Evolutionary conservation across 2,888 invertebrate genomes (phyloP), one percentile per base, ranked within the genome.

Genomic region (Metopia argyrocephala): DNA sequence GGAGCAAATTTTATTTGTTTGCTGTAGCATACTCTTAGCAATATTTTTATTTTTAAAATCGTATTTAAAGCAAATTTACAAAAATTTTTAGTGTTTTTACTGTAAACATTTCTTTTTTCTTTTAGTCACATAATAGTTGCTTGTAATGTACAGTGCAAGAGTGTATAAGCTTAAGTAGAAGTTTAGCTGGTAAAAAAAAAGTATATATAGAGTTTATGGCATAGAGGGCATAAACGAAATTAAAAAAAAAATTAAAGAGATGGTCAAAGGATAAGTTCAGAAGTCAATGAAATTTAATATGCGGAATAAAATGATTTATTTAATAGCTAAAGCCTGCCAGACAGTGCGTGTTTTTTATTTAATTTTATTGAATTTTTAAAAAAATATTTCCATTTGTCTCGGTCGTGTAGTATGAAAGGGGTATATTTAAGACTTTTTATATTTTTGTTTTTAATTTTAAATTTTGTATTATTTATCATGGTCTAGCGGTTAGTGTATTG

Each of bases 101-200:
- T 12, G 38, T 9, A 15, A 9, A 9, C 38, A 12, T 38, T 38
- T 38, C 0, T 9, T 38, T 15, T 38, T 38, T 38, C 3, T 2
- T 12, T 12, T 38, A 38, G 38, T 12, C 38, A 1, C 15, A 15
- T 15, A 9, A 38, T 15, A 12, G 38, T 38, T 38, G 38, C 4
- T 15, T 38, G 38, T 38, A 38, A 12, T 12, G 0, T 38, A 15
- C 38, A 38, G 38, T 12, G 38, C 15, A 38, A 38, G 15, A 38
- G 27, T 62, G 5, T 46, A 46, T 48, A 46, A 62, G 62, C 46
- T 62, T 21, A 21, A 25, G 3, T 50, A 50, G 18, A 64, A 28
- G 28, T 28, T 64, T 28, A 21, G n/a, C 64, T 50, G 28, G 3
- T 2, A 38, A 31, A 12, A 31, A 31, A 38, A 31, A 38, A 15